A percentile compares a stretch with the other conserved stretches of the same genome.
Evolutionary conservation across 2,797 vertebrate species (phyloP).

Genomic region (Pangasius sanitwongsei): DNA sequence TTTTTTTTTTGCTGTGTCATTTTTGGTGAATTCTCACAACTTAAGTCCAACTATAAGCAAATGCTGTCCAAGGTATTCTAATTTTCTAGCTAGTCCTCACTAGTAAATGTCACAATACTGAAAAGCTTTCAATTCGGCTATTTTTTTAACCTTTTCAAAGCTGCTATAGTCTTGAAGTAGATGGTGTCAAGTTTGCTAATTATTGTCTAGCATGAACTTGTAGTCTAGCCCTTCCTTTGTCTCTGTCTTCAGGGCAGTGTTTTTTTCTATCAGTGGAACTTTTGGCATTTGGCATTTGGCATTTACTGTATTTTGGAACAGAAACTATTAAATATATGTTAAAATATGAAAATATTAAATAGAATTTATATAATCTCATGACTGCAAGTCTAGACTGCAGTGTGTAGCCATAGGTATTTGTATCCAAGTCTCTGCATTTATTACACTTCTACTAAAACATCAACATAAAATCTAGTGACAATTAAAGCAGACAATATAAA

Average conservation of each 20-base stretch:
- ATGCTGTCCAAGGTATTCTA: background rate
- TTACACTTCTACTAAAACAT: background rate
- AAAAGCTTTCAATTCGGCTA: background rate
- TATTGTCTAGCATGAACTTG: background rate
- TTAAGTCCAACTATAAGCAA: background rate
- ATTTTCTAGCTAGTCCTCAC: background rate
- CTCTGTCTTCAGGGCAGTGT: background rate
- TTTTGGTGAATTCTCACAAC: background rate
- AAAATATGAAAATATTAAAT: background rate
- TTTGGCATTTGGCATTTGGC: no score
- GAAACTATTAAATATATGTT: background rate
- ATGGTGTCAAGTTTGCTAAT: background rate
- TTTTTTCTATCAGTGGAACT: background rate
- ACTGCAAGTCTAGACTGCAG: background rate
- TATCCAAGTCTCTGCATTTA: background rate
- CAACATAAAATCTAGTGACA: background rate
- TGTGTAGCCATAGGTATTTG: background rate
- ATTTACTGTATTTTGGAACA: background rate
- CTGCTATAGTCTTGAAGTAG: background rate
- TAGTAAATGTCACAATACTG: background rate
- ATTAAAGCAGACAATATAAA: background rate
- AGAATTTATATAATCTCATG: background rate
- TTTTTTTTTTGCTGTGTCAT: background rate
- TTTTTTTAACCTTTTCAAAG: background rate
- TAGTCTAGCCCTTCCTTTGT: background rate